Evolutionary conservation across 2,113 vertebrate species (phyloP).

Genomic region (Eretmochelys imbricata): DNA sequence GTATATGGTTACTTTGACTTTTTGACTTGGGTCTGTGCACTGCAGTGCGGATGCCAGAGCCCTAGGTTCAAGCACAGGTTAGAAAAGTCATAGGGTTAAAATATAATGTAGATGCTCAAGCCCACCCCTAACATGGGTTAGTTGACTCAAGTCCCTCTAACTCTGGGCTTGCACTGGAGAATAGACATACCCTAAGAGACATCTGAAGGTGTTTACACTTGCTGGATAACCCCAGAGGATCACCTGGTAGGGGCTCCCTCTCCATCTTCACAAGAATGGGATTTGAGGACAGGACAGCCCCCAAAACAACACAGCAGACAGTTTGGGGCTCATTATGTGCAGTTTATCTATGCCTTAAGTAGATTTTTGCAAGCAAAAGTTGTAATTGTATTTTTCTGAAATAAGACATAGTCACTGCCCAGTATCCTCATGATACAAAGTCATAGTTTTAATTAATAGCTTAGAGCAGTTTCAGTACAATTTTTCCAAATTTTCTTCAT

Average conservation of each 20-base stretch:
- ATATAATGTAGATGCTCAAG: neutral
- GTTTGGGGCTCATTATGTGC: neutral
- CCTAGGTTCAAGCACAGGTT: neutral
- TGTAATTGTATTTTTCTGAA: neutral
- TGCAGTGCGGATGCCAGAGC: neutral
- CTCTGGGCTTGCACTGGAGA: neutral
- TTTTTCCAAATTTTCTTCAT: neutral
- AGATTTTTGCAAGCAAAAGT: slow-evolving; percentile 3
- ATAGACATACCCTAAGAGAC: neutral
- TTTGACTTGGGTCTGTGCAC: neutral
- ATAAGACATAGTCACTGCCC: neutral
- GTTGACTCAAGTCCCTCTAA: neutral
- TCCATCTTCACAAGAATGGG: neutral
- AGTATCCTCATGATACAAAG: neutral
- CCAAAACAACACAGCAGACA: neutral
- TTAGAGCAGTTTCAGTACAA: neutral
- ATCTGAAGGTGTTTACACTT: neutral
- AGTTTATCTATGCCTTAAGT: neutral
- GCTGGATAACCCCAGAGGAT: neutral
- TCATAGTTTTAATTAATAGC: neutral
- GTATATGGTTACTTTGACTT: neutral
- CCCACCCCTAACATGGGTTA: neutral
- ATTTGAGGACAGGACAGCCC: neutral
- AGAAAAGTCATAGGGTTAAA: neutral
- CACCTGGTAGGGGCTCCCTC: neutral